These are phyloP conservation scores for Hypocryptadius cinnamomeus DNA, from an alignment of 2,113 vertebrate genomes.

Conservation along the genomic window DNA sequence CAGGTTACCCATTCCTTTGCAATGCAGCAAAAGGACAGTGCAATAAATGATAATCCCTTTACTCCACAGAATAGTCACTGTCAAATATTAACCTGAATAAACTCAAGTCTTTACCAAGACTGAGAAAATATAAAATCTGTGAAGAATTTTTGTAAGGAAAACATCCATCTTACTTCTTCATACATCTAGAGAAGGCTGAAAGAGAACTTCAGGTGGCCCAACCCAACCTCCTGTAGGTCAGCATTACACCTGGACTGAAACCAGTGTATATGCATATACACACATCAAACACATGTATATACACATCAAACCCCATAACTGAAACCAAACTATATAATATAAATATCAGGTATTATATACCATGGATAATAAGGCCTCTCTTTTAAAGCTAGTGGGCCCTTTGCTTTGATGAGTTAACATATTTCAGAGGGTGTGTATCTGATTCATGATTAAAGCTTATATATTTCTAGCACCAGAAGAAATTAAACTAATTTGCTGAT, in stretches of 20 bases:
- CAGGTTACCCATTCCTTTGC: not conserved
- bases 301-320: constrained; percentile 19
- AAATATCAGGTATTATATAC: constrained; percentile 34
- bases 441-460: constrained; percentile 50
- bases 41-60: not conserved
- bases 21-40: not conserved
- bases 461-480: constrained; percentile 47
- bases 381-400: constrained; percentile 4
- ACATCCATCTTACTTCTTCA: not conserved
- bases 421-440: constrained; percentile 51
- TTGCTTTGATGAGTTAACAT: constrained; percentile 48
- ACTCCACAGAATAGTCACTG: not conserved
- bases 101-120: not conserved
- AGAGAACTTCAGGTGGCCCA: not conserved
- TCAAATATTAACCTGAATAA: not conserved
- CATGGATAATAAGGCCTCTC: constrained; percentile 10
- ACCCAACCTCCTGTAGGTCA: constrained; percentile 10
- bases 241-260: constrained; percentile 26
- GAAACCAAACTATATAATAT: constrained; percentile 24
- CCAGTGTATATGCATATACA: constrained; percentile 42
- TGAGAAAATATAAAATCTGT: not conserved
- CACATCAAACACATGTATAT: constrained; percentile 49
- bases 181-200: not conserved
- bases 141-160: not conserved
- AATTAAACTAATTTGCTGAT: constrained; percentile 47